phyloP scores from a whole-genome alignment of 2,113 vertebrate species.

The Corapipo altera region DNA sequence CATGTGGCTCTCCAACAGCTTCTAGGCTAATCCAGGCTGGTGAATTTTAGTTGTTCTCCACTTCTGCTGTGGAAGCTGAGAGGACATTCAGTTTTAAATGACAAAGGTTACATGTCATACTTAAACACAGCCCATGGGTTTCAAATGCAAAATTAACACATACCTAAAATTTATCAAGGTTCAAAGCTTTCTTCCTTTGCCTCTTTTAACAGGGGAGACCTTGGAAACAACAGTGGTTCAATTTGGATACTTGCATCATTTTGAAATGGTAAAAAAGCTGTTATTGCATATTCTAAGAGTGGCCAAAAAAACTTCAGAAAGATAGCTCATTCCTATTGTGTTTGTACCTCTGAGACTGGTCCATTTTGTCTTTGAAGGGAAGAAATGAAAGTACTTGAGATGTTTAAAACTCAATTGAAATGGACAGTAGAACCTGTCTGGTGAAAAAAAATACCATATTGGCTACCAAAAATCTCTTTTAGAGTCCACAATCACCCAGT shows the following conservation, averaged over 20 bases:
- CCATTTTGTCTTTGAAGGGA: neutral
- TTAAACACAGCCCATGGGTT: neutral
- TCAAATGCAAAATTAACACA: neutral
- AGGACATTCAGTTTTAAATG: neutral
- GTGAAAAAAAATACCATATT: neutral
- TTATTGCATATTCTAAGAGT: neutral
- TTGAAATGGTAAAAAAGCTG: neutral
- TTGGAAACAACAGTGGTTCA: neutral
- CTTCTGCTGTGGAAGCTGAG: neutral
- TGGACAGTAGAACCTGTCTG: neutral
- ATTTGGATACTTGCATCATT: neutral
- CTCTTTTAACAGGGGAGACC: neutral
- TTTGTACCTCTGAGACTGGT: neutral
- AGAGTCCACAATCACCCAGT: neutral
- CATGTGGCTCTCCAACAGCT: neutral
- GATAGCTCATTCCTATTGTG: neutral
- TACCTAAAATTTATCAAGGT: neutral
- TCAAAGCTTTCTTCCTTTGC: neutral
- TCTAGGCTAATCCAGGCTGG: neutral
- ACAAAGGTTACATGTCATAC: neutral
- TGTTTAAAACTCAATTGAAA: neutral
- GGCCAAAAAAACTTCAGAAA: neutral
- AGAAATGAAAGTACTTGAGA: neutral
- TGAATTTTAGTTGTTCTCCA: neutral
- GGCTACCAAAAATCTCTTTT: neutral